A percentile compares a stretch with the other conserved stretches of the same genome.
Evolutionary conservation across 2,113 vertebrate species (phyloP).

Genomic region (Anarrhichthys ocellatus): DNA sequence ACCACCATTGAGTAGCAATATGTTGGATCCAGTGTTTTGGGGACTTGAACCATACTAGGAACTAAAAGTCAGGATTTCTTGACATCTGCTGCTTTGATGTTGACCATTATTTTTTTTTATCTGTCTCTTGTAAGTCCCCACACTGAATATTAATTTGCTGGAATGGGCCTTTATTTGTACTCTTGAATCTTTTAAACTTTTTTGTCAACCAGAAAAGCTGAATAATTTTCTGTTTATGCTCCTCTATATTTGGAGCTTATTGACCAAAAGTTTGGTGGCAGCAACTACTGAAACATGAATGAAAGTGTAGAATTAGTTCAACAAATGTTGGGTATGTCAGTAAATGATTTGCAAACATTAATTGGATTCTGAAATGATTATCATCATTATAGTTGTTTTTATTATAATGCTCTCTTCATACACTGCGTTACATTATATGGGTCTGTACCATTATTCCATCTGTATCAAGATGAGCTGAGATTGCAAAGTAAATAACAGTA

Average conservation of each 20-base stretch:
- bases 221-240: background rate
- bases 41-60: background rate
- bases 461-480: background rate
- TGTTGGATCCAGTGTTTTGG: background rate
- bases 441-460: background rate
- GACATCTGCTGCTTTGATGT: background rate
- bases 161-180: background rate
- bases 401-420: background rate
- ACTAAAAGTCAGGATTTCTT: background rate
- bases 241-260: background rate
- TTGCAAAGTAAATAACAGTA: background rate
- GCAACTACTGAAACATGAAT: background rate
- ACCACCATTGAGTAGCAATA: background rate
- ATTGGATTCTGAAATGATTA: background rate
- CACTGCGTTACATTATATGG: background rate
- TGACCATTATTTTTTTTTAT: background rate
- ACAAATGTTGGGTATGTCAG: background rate
- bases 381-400: background rate
- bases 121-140: background rate
- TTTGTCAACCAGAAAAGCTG: background rate
- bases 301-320: background rate
- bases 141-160: background rate
- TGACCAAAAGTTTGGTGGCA: background rate
- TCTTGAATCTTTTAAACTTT: background rate
- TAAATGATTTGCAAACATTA: constrained; percentile 2